Evolutionary conservation across 2,113 vertebrate species (phyloP).

Genomic region (Hyaena hyaena): DNA sequence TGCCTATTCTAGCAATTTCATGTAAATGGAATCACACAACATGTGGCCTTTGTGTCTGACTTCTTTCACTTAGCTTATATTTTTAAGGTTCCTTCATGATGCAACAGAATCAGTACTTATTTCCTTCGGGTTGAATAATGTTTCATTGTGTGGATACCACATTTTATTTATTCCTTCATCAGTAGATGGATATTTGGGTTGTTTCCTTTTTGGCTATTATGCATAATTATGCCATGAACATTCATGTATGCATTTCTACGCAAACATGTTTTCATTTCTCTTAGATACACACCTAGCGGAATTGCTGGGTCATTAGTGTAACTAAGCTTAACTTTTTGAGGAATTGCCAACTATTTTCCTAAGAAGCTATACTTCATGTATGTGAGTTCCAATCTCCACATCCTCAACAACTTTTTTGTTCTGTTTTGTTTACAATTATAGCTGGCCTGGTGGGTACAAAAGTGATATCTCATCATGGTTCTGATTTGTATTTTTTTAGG

Average conservation of each 20-base stretch:
- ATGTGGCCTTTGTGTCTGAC: not conserved
- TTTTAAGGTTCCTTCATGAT: not conserved
- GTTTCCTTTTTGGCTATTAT: not conserved
- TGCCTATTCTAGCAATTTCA: not conserved
- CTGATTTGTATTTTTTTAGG: conserved; percentile 17
- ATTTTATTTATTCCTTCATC: not conserved
- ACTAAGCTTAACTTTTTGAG: not conserved
- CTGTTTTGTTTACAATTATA: conserved; percentile 21
- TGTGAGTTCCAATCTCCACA: not conserved
- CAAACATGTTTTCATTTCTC: conserved; percentile 31
- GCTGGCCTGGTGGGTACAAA: not conserved
- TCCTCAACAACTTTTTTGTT: not conserved
- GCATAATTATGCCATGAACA: not conserved
- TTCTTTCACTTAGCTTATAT: not conserved
- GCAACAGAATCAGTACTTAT: not conserved
- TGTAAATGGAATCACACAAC: not conserved
- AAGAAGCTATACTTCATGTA: not conserved
- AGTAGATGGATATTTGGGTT: not conserved
- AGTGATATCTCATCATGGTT: not conserved
- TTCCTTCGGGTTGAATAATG: not conserved
- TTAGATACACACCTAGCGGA: not conserved
- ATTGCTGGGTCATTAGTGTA: not conserved
- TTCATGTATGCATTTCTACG: not conserved
- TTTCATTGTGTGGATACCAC: not conserved
- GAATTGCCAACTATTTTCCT: not conserved